Evolutionary conservation across 2,888 invertebrate genomes (phyloP).

Genomic region (Linyphia triangularis): DNA sequence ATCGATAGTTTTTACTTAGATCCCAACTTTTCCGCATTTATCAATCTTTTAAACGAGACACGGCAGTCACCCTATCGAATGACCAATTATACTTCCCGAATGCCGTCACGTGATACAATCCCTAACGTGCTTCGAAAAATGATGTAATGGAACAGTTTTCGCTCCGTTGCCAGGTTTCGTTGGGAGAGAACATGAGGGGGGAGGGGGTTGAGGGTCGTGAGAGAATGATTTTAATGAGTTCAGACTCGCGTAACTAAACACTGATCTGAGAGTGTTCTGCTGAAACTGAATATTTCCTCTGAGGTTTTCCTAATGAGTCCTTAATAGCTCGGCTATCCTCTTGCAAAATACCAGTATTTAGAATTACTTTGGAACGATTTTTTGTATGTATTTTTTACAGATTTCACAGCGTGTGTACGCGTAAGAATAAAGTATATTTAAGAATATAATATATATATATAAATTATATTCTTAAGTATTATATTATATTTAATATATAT

Average conservation of each 20-base stretch:
- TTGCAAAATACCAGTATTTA: neutral
- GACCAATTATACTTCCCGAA: conserved; percentile 23
- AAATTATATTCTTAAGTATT: no score
- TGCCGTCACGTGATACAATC: neutral
- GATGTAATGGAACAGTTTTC: neutral
- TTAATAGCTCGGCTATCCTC: neutral
- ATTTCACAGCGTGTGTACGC: no score
- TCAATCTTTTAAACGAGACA: neutral
- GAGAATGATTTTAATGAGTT: conserved; percentile 46
- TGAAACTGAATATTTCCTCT: conserved; percentile 18
- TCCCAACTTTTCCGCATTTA: no score
- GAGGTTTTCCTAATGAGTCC: neutral
- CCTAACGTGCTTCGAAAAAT: neutral
- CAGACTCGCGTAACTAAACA: conserved; percentile 18
- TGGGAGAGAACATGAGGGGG: neutral
- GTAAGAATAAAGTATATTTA: no score
- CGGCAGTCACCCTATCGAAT: neutral
- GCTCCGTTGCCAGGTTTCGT: neutral
- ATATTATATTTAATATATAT: no score
- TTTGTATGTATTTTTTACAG: no score
- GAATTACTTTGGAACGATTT: neutral
- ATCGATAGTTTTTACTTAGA: no score
- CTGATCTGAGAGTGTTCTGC: neutral
- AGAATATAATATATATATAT: no score
- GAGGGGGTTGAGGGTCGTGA: neutral